Evolutionary conservation across 2,113 vertebrate genomes (phyloP).

Genomic region (Oxygymnocypris stewartii): DNA sequence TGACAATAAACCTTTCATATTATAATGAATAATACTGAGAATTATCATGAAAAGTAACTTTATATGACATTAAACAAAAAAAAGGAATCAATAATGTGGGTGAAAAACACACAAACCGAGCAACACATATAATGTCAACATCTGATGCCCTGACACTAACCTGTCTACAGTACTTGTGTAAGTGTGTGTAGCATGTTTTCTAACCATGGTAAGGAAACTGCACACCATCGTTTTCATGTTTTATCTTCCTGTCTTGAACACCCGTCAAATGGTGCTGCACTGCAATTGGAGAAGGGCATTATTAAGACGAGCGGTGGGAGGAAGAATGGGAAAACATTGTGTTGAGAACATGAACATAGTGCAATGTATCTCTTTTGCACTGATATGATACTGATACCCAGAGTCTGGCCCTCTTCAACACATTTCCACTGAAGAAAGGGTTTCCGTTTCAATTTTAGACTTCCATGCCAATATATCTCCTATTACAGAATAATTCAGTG

Average conservation of each 20-base stretch:
- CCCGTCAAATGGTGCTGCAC: slow-evolving; percentile 81
- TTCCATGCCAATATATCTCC: no score
- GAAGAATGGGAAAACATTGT: neutral
- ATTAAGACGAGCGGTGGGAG: slow-evolving; percentile 65
- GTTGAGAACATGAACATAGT: neutral
- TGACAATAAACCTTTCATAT: neutral
- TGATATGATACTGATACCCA: neutral
- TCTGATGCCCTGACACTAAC: neutral
- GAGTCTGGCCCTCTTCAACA: neutral
- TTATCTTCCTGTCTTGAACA: slow-evolving; percentile 83
- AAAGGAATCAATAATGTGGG: neutral
- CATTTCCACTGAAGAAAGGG: neutral
- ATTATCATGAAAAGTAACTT: neutral
- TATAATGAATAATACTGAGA: neutral
- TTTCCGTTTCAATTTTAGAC: neutral
- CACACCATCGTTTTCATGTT: slow-evolving; percentile 80
- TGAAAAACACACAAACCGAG: neutral
- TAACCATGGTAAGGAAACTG: slow-evolving; percentile 78
- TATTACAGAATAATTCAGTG: no score
- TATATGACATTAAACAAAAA: neutral
- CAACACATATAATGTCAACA: neutral
- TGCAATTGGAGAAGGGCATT: slow-evolving; percentile 77
- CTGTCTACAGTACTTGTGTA: neutral
- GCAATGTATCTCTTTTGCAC: neutral
- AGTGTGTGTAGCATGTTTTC: slow-evolving; percentile 32